These are phyloP conservation scores for Micropoecilia bifurca DNA, from an alignment of 2,797 vertebrate genomes.

Conservation along the genomic window DNA sequence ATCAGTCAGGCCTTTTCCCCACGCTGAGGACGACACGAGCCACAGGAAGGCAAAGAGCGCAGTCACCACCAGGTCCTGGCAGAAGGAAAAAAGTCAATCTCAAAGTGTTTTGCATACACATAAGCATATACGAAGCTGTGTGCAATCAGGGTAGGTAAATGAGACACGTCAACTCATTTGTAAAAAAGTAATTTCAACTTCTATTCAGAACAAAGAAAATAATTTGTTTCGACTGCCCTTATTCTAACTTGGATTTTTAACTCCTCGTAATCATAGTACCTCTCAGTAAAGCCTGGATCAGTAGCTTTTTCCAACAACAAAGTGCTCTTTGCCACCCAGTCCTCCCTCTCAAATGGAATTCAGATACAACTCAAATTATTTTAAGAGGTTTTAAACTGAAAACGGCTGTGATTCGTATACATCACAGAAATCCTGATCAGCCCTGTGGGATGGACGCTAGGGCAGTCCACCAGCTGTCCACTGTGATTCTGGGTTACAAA, in stretches of 20 bases:
- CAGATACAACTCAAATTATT: background rate
- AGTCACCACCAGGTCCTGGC: conserved; percentile 90
- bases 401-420: background rate
- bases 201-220: background rate
- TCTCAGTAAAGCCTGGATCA: background rate
- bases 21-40: conserved; percentile 93
- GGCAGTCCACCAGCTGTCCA: too few species aligned
- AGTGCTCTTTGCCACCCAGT: background rate
- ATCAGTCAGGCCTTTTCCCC: conserved; percentile 92
- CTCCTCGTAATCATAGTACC: background rate
- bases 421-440: background rate
- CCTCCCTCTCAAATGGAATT: background rate
- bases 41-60: conserved; percentile 92
- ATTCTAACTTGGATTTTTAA: background rate
- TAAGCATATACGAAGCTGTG: background rate
- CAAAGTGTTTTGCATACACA: background rate
- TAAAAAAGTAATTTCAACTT: background rate
- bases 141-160: background rate
- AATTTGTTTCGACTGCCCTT: background rate
- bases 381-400: background rate
- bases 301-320: background rate
- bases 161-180: background rate
- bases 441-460: too few species aligned
- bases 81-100: background rate
- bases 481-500: too few species aligned